These are phyloP conservation scores for Onychomys leucogaster DNA, from an alignment of 2,797 vertebrate species.

Conservation along the genomic window DNA sequence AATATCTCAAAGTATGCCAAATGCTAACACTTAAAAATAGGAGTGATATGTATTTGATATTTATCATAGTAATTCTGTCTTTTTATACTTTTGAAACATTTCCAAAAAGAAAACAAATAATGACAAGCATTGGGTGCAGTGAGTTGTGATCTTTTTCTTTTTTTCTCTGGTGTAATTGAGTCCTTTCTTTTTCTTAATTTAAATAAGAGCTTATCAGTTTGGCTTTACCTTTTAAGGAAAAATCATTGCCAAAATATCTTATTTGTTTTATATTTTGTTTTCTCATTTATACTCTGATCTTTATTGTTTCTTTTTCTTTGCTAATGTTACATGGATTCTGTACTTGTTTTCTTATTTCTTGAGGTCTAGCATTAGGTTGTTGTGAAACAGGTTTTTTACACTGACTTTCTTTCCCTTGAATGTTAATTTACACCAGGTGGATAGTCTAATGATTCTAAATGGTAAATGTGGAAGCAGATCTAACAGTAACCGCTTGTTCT, in stretches of 20 bases:
- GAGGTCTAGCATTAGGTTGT: not conserved
- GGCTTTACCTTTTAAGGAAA: not conserved
- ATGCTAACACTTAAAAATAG: not conserved
- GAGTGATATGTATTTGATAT: not conserved
- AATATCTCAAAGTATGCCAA: not conserved
- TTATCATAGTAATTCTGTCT: not conserved
- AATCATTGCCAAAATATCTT: not conserved
- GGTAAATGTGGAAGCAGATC: constrained; percentile 34
- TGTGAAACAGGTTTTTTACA: constrained; percentile 3
- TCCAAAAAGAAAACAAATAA: not conserved
- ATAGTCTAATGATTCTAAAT: constrained; percentile 57
- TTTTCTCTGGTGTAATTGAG: not conserved
- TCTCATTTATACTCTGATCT: not conserved
- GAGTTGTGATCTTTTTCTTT: not conserved
- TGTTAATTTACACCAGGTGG: not conserved
- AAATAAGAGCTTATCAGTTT: not conserved
- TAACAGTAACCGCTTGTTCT: constrained; percentile 55
- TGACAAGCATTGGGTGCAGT: not conserved
- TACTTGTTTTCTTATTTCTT: not conserved
- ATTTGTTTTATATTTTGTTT: not conserved
- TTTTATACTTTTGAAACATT: not conserved
- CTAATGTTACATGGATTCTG: not conserved
- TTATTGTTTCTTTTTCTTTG: not conserved
- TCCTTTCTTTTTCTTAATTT: not conserved
- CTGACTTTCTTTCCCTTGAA: constrained; percentile 22